These are phyloP conservation scores for Drosophila santomea DNA, from an alignment of 1,140 invertebrate species.

Conservation along the genomic window DNA sequence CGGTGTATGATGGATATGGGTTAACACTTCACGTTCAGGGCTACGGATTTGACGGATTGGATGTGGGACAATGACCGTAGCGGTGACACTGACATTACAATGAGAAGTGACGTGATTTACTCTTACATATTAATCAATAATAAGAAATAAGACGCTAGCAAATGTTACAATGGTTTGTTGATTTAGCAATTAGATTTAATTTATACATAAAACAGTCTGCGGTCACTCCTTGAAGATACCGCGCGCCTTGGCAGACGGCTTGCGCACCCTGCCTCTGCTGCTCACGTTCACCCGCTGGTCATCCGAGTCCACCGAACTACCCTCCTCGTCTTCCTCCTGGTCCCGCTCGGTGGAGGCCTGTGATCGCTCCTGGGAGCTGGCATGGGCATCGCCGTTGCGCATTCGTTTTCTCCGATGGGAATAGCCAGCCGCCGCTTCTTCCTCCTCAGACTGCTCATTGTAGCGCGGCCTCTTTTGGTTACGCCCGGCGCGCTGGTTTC, in stretches of 20 bases:
- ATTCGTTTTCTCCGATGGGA: slow-evolving; percentile 44
- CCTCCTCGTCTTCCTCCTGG: slow-evolving; percentile 5
- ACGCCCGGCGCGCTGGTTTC: slow-evolving; percentile 64
- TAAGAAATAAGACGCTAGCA: slow-evolving; percentile 57
- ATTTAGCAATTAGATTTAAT: slow-evolving; percentile 54
- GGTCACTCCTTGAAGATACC: slow-evolving; percentile 88
- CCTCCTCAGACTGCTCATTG: slow-evolving; percentile 87
- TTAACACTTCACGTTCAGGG: slow-evolving; percentile 28
- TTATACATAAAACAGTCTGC: slow-evolving; percentile 82
- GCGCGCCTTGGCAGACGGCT: slow-evolving; percentile 91
- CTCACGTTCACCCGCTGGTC: slow-evolving; percentile 88
- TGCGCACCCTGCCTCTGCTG: slow-evolving; percentile 93
- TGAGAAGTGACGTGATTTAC: slow-evolving; percentile 53
- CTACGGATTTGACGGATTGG: slow-evolving; percentile 3
- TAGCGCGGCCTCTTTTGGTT: slow-evolving; percentile 86
- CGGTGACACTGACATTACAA: slow-evolving; percentile 41
- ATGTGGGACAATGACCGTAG: slow-evolving; percentile 7
- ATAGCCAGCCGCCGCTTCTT: slow-evolving; percentile 84
- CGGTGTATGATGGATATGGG: slow-evolving; percentile 41
- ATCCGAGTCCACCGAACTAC: slow-evolving; percentile 79
- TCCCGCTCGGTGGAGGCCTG: slow-evolving; percentile 10
- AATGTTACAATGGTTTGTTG: slow-evolving; percentile 31
- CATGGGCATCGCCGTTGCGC: slow-evolving; percentile 53
- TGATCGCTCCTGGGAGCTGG: slow-evolving; percentile 47
- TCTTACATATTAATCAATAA: slow-evolving; percentile 83